Conservation (phyloP, 2,797 vertebrate genomes). For the Sarcoramphus papa region DNA sequence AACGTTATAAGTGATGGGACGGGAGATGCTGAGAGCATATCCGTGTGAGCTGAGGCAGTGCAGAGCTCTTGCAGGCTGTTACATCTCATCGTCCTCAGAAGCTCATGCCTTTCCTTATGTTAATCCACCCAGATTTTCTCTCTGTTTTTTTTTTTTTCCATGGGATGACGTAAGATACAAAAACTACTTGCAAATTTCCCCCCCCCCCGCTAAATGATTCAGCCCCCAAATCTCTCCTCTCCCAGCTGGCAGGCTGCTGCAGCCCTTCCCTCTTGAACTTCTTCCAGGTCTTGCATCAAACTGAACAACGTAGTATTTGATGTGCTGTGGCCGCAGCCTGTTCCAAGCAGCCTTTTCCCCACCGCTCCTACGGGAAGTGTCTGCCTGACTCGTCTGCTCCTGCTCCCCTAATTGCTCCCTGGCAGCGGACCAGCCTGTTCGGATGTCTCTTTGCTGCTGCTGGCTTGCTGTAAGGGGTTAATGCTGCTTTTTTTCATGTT, state of each 20-base stretch:
- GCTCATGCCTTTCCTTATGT: neutral
- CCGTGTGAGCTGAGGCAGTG: neutral
- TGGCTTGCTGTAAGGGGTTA: neutral
- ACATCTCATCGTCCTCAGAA: neutral
- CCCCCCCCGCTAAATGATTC: neutral
- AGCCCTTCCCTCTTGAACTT: neutral
- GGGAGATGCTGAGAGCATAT: neutral
- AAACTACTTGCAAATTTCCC: neutral
- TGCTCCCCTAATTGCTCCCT: neutral
- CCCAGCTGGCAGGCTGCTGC: neutral
- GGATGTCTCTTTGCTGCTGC: neutral
- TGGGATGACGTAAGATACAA: neutral
- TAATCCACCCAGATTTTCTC: neutral
- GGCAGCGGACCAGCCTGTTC: neutral
- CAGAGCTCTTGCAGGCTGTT: neutral
- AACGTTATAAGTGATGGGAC: rapidly evolving
- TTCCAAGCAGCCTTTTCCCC: neutral
- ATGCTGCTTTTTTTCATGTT: neutral
- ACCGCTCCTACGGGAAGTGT: neutral
- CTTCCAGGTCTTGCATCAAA: neutral
- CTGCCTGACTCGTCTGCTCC: neutral
- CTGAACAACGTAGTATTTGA: neutral
- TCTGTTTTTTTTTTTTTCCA: neutral
- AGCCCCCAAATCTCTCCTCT: neutral
- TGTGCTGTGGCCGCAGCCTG: neutral